These are phyloP conservation scores for Pangasius krempfi DNA, from an alignment of 2,797 vertebrate species.

Conservation along the genomic window DNA sequence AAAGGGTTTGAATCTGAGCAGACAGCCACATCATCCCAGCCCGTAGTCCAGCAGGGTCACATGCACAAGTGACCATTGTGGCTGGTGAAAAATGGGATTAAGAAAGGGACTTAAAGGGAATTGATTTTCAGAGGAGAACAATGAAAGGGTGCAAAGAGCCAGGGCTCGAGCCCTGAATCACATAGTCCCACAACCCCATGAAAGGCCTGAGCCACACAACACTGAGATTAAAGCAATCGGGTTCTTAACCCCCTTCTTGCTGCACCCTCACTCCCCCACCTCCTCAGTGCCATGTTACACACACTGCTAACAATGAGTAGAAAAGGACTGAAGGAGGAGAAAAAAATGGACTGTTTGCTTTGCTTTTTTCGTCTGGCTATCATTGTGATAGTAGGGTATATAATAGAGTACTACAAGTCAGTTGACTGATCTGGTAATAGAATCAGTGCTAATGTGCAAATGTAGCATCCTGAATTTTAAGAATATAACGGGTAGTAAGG, in stretches of 20 bases:
- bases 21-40: constrained; percentile 99
- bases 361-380: constrained; percentile 40
- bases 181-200: constrained; percentile 92
- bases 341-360: constrained; percentile 58
- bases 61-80: constrained; percentile 99
- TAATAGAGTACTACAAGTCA: constrained; percentile 37
- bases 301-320: constrained; percentile 53
- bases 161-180: constrained; percentile 91
- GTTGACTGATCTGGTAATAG: constrained; percentile 37
- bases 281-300: constrained; percentile 49
- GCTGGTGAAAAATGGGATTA: constrained; percentile 97
- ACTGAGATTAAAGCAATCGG: constrained; percentile 94
- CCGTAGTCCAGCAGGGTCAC: constrained; percentile 95
- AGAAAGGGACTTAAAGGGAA: constrained; percentile 98
- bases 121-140: constrained; percentile 99
- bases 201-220: constrained; percentile 90
- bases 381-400: constrained; percentile 25
- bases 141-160: constrained; percentile 83
- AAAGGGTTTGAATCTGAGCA: constrained; percentile 98
- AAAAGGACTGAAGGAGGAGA: constrained; percentile 50
- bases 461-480: constrained; percentile 23
- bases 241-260: constrained; percentile 76
- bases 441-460: constrained; percentile 35
- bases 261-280: constrained; percentile 50
- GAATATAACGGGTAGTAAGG: constrained; percentile 19